Evolutionary conservation across 1,140 invertebrate genomes (phyloP), one percentile per base, ranked within the genome.

Genomic region (Halictus rubicundus): DNA sequence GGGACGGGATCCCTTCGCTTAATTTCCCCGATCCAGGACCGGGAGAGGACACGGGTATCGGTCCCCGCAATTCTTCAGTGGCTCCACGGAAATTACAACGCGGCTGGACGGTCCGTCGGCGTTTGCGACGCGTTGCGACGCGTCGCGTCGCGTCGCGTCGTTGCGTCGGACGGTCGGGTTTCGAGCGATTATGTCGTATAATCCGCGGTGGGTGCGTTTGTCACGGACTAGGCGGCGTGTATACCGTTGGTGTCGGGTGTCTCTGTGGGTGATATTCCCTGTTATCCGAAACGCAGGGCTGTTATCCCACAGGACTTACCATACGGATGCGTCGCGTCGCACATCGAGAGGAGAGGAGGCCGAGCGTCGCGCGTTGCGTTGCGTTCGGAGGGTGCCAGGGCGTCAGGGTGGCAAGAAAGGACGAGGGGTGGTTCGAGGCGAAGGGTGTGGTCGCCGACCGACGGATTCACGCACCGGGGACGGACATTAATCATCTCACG

Each of bases 201-300:
- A 92, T 92, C 91, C 88, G 85, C 82, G 87, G 85, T 88, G 81
- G 73, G 83, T 77, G 85, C 87, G 89, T 91, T 92, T 91, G 90
- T 91, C 90, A 90, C 85, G 83, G 81, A 79, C 77, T 79, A 42
- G 61, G 70, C 68, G 74, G 83, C 84, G 84, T 87, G 89, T 89
- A 82, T 59, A 88, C 85, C 88, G 84, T 86, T 80, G 90, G 90
- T 89, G 89, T 91, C 89, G 89, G 88, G 87, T 92, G 84, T 91
- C 90, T 85, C 89, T 87, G 90, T 88, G 85, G 81, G 73, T 83
- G 90, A 92, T 92, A 92, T 91, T 91, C 91, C 86, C 89, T 92
- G 91, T 92, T 92, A 92, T 92, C 91, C 91, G 91, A 92, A 92
- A 91, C 91, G 91, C 90, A 88, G 87, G 90, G 89, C 88, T 92